These are phyloP conservation scores for Eriocheir sinensis DNA, from an alignment of 1,140 invertebrate genomes.

Conservation along the genomic window DNA sequence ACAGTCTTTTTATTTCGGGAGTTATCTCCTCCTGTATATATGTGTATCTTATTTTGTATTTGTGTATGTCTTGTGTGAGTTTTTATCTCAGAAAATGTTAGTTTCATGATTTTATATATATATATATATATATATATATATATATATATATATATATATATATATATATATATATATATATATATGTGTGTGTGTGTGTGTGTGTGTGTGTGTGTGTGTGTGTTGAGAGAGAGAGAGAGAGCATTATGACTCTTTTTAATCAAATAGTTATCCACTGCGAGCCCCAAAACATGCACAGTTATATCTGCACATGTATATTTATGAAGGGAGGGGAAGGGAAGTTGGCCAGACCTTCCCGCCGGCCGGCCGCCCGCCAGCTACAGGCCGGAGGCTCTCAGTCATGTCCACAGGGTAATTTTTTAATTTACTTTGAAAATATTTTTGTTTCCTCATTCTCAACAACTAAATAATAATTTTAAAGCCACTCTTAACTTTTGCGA, in stretches of 20 bases:
- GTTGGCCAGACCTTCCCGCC: not conserved
- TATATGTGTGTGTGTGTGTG: not conserved
- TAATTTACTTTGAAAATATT: not conserved
- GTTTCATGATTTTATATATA: too few species aligned
- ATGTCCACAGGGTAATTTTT: not conserved
- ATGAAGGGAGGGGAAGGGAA: not conserved
- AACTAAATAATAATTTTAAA: too few species aligned
- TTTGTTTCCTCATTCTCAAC: too few species aligned
- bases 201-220: not conserved
- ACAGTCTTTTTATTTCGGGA: not conserved
- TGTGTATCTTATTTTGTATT: not conserved
- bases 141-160: conserved; percentile 60
- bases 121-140: too few species aligned
- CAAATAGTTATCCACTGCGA: too few species aligned
- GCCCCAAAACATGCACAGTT: not conserved
- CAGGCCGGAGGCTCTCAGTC: not conserved
- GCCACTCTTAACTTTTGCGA: too few species aligned
- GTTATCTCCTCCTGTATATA: not conserved
- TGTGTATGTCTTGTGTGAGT: not conserved
- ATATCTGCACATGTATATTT: not conserved
- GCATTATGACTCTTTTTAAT: too few species aligned
- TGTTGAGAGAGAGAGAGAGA: not conserved
- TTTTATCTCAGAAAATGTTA: conserved; percentile 17
- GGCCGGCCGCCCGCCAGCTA: not conserved
- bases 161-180: conserved; percentile 57